Conservation (phyloP, 2,888 invertebrate species). For the Rhabditoides inermis region DNA sequence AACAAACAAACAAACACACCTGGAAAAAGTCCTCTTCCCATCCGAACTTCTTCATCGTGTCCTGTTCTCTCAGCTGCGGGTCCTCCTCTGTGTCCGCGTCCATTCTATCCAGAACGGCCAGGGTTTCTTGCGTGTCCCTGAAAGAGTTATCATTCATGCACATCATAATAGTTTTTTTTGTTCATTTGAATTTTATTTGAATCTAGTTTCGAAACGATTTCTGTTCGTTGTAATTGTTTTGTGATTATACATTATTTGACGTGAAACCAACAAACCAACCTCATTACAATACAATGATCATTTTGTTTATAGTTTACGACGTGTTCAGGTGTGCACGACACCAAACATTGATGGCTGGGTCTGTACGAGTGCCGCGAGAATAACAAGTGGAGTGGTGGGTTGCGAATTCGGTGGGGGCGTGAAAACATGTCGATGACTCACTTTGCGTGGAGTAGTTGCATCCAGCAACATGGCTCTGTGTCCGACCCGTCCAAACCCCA, state of each 20-base stretch:
- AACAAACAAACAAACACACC: constrained; percentile 58
- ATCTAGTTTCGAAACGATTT: too few relatives aligned
- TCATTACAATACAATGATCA: too few relatives aligned
- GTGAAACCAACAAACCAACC: too few relatives aligned
- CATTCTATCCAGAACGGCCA: constrained; percentile 89
- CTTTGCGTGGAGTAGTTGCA: constrained; percentile 58
- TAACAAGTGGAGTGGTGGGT: too few relatives aligned
- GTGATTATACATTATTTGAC: too few relatives aligned
- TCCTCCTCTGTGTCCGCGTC: constrained; percentile 74
- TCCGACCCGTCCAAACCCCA: constrained; percentile 99
- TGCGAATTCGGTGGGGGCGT: too few relatives aligned
- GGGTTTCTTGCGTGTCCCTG: constrained; percentile 92
- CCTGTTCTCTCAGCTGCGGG: constrained; percentile 67
- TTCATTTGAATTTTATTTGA: neutral
- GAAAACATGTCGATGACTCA: too few relatives aligned
- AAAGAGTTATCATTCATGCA: neutral
- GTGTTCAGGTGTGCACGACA: too few relatives aligned
- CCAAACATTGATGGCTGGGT: too few relatives aligned
- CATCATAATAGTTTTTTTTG: neutral
- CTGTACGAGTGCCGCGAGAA: too few relatives aligned
- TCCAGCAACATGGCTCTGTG: constrained; percentile 99
- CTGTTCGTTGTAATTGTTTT: too few relatives aligned
- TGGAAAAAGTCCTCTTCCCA: constrained; percentile 89
- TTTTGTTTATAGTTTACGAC: too few relatives aligned
- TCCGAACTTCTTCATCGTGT: constrained; percentile 70